Evolutionary conservation across 2,888 invertebrate species (phyloP), one percentile per base, ranked within the genome.

Genomic region (Spicauda simplicius): DNA sequence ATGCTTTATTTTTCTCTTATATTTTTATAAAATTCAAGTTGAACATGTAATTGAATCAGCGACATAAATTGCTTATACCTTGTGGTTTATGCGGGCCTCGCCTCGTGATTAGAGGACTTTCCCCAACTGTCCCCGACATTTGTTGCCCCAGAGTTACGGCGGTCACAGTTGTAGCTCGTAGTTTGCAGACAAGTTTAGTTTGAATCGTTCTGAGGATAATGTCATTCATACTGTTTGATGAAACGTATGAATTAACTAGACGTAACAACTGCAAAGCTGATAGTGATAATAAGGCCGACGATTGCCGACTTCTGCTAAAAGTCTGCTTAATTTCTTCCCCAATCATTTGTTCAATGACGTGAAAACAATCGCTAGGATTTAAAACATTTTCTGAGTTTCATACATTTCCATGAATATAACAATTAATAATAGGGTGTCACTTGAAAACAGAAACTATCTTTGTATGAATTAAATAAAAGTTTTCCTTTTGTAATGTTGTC

Each of bases 21-120:
- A 16, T 5, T 48, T 48, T 48, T 48, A 45, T 25, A 25, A 25
- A 25, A 4, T 25, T n/a, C 5, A 48, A 48, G 16, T 48, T 5
- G 6, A 48, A 16, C 48, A 16, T 4, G 16, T 48, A 16, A 16
- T 16, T 48, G 16, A 48, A 16, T 41, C 41, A 14, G 41, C 7
- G 2, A 16, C 16, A 16, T 48, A 48, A 16, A 48, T 48, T 48
- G 16, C 48, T 48, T 48, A 48, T 48, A 48, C 16, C 16, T 48
- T 48, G 16, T 3, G 48, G 48, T 45, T 48, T 67, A 69, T 68
- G 65, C 56, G 66, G 66, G 66, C 73, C 70, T 66, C 63, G 25
- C 71, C 74, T 79, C 77, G 76, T 82, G 82, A 84, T 83, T 84
- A 80, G 81, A 82, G 48, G 69, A 71, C 71, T 63, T 57, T 20